Base-by-base conservation (phyloP, 2,888 invertebrate species). In the Spisula solida region DNA sequence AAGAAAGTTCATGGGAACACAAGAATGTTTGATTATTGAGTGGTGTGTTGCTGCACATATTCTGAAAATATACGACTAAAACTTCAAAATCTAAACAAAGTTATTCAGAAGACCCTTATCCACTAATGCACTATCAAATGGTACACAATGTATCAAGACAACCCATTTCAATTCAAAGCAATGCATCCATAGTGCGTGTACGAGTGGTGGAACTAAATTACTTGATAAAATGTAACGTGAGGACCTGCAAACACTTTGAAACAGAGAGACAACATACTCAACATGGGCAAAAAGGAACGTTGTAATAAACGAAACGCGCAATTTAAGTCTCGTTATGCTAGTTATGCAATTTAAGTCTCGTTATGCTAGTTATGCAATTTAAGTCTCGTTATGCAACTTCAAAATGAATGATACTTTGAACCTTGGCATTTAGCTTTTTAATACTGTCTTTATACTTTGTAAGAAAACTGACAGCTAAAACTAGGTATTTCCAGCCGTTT, bases 11-110 rank as follows among this genome's bases (percentile, higher is more conserved):
- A 5, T 41, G 4, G 41, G 41, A 8, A 41, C 2, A 2, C 41
- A 41, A 8, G 8, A 5, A 5, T 41, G 4, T 41, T 41, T 41
- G n/a, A n/a, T n/a, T n/a, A n/a, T n/a, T n/a, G 87, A 31, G 66
- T 82, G 34, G 87, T 87, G 18, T 87, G 87, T 48, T 87, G 84
- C 51, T 86, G 86, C 29, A 81, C 86, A 48, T 86, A 81, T 34
- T 86, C 70, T 20, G 86, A 81, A 81, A 86, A 86, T 29, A 34
- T 81, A 20, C 12, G 81, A 29, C 48, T 81, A 20, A 86, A 70
- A 70, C 8, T 81, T 10, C 80, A 85, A 80, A 31, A 80, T 10
- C n/a, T 85, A 2, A 78, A 78, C 66, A 75, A 51, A 14, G 12
- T 84, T 12, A 34, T 20, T 31, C 12, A 78, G 18, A 14, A 25